Evolutionary conservation across 1,140 invertebrate species (phyloP).

Genomic region (Dysdera silvatica): DNA sequence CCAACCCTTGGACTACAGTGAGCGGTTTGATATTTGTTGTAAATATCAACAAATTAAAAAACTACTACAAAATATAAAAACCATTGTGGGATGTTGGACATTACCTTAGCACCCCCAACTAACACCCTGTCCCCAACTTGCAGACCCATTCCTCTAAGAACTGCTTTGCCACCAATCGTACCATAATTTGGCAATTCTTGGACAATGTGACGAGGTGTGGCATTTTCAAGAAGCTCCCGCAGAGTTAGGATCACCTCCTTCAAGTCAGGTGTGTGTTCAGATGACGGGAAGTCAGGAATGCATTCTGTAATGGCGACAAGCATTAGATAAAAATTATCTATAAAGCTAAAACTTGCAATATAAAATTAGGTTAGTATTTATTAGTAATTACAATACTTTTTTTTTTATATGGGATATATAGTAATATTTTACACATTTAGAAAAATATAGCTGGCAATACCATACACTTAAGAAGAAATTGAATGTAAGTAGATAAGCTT

Average conservation of each 20-base stretch:
- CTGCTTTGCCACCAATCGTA: conserved; percentile 46
- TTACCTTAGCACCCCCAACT: conserved; percentile 43
- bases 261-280: conserved; percentile 44
- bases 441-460: no score
- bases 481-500: no score
- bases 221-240: conserved; percentile 41
- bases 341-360: background rate
- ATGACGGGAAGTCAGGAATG: conserved; percentile 45
- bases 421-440: no score
- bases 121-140: conserved; percentile 48
- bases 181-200: conserved; percentile 30
- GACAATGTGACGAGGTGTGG: conserved; percentile 29
- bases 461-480: no score
- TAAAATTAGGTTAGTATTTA: background rate
- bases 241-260: conserved; percentile 36
- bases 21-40: no score
- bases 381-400: no score
- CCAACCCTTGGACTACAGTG: no score
- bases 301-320: conserved; percentile 42
- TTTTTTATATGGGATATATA: no score
- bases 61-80: background rate
- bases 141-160: conserved; percentile 48
- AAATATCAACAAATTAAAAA: background rate
- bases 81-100: background rate
- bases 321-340: background rate